These are phyloP conservation scores for Myripristis murdjan DNA, from an alignment of 2,797 vertebrate genomes.

Conservation along the genomic window DNA sequence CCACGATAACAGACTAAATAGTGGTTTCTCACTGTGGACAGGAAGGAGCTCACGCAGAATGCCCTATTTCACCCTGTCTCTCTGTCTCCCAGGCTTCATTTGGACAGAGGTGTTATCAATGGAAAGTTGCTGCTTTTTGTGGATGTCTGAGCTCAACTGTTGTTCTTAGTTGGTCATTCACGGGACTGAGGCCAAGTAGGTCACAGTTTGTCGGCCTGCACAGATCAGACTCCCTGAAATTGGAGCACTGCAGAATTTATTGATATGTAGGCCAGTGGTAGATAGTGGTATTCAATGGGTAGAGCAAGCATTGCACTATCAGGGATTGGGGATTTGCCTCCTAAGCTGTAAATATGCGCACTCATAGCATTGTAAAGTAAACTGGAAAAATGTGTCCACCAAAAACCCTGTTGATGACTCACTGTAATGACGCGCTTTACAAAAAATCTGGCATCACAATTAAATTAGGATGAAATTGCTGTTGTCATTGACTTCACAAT, in stretches of 20 bases:
- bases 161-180: not conserved
- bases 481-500: too few species aligned
- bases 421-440: too few species aligned
- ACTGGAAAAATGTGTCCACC: too few species aligned
- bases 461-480: too few species aligned
- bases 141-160: not conserved
- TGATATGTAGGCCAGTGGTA: too few species aligned
- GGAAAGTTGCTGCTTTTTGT: conserved; percentile 1
- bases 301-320: too few species aligned
- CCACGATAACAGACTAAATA: conserved; percentile 21
- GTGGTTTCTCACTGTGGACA: conserved; percentile 28
- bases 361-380: too few species aligned
- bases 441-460: too few species aligned
- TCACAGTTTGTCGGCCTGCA: not conserved
- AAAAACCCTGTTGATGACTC: too few species aligned
- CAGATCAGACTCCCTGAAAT: not conserved
- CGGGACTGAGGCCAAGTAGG: not conserved
- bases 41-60: conserved; percentile 11
- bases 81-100: not conserved
- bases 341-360: too few species aligned
- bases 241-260: not conserved
- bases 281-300: too few species aligned
- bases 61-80: conserved; percentile 10
- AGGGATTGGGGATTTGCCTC: too few species aligned
- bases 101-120: not conserved